These are phyloP conservation scores for Cranoglanis bouderius DNA, from an alignment of 2,113 vertebrate genomes.

Conservation along the genomic window DNA sequence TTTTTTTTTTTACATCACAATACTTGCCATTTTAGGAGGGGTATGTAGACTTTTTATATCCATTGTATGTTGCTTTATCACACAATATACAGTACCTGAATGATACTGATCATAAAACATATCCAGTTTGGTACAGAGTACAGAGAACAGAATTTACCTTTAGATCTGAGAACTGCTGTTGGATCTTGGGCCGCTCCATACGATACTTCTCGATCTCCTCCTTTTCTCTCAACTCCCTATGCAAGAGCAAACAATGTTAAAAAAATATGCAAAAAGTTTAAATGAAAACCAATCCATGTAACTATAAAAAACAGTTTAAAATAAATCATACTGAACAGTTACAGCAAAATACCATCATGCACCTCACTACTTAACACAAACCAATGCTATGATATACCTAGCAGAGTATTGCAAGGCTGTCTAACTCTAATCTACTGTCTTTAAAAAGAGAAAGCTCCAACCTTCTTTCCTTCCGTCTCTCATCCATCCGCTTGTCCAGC, in stretches of 20 bases:
- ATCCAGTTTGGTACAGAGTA: background rate
- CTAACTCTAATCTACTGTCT: background rate
- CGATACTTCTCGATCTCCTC: conserved; percentile 99
- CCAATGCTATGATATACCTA: background rate
- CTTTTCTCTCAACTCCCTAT: conserved; percentile 92
- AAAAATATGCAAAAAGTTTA: background rate
- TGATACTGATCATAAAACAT: background rate
- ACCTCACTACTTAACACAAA: background rate
- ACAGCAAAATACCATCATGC: background rate
- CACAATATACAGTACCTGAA: background rate
- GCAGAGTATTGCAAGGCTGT: background rate
- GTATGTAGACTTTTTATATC: no score
- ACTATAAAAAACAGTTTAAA: background rate
- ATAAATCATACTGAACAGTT: background rate
- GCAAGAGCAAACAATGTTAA: background rate
- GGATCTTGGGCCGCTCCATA: conserved; percentile 98
- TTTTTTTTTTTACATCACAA: no score
- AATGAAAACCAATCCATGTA: background rate
- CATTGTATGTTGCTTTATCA: background rate
- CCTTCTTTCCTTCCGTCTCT: conserved; percentile 95
- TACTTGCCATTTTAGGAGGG: no score
- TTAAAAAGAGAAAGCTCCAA: conserved; percentile 53
- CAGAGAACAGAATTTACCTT: conserved; percentile 73
- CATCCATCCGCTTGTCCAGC: conserved; percentile 97
- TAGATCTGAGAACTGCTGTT: conserved; percentile 97